phyloP scores from a whole-genome alignment of 2,113 vertebrate species.

The Nothocercus nigrocapillus region DNA sequence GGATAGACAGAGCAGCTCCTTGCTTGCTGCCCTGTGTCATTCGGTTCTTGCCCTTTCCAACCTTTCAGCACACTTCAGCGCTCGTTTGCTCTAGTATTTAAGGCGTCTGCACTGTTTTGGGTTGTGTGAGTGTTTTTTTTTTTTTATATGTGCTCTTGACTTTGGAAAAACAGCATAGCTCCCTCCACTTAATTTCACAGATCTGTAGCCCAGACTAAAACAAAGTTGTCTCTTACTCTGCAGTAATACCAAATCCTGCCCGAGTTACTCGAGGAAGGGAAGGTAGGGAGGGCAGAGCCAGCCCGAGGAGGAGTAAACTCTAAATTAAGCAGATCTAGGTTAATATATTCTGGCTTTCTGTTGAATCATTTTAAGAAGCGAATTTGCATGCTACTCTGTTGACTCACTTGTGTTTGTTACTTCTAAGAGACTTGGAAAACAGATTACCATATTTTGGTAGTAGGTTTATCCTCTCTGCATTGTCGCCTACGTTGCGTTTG shows the following conservation, averaged over 20 bases:
- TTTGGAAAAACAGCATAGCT: background rate
- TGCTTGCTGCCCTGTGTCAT: background rate
- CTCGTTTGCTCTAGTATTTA: too few species aligned
- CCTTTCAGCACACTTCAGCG: background rate
- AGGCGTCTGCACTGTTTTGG: too few species aligned
- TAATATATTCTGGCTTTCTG: constrained; percentile 52
- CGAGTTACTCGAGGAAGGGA: background rate
- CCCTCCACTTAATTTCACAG: background rate
- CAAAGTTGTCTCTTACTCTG: background rate
- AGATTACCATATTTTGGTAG: constrained; percentile 59
- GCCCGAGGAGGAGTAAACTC: constrained; percentile 17
- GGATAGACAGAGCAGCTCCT: background rate
- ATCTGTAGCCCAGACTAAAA: background rate
- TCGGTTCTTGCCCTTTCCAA: background rate
- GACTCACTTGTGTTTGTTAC: constrained; percentile 68
- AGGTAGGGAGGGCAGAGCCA: background rate
- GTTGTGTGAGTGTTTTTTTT: background rate
- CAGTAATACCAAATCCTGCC: background rate
- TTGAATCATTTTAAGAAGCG: constrained; percentile 23
- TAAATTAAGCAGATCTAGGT: constrained; percentile 64
- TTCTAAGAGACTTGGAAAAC: constrained; percentile 50
- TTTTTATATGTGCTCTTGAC: background rate
- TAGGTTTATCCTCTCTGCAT: constrained; percentile 71
- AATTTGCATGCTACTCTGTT: constrained; percentile 40
- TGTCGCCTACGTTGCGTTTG: constrained; percentile 56